These are phyloP conservation scores for Lucifuga dentata DNA, from an alignment of 2,113 vertebrate species.

Conservation along the genomic window DNA sequence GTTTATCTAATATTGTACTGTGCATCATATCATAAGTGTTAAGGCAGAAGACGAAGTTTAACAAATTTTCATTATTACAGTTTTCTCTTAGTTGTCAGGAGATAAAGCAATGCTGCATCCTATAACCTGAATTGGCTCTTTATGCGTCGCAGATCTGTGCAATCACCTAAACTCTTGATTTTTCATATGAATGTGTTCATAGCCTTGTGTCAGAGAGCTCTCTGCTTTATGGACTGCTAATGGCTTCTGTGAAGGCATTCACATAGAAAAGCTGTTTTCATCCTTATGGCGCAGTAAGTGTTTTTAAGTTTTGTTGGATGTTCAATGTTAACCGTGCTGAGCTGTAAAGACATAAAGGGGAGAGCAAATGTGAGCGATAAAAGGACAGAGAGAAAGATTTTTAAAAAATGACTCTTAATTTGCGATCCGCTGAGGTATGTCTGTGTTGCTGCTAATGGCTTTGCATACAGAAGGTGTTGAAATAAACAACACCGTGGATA, in stretches of 20 bases:
- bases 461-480: conserved; percentile 6
- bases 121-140: conserved; percentile 18
- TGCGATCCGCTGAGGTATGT: conserved; percentile 8
- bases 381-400: conserved; percentile 17
- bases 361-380: conserved; percentile 18
- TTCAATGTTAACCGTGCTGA: conserved; percentile 11
- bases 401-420: conserved; percentile 2
- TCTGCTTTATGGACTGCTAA: conserved; percentile 27
- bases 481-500: neutral
- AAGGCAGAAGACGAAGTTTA: neutral
- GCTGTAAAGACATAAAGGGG: conserved; percentile 25
- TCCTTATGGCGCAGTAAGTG: conserved; percentile 3
- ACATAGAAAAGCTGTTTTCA: conserved; percentile 27
- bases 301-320: conserved; percentile 25
- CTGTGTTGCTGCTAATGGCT: conserved; percentile 35
- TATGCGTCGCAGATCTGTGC: neutral
- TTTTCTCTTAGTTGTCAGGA: neutral
- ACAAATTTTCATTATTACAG: neutral
- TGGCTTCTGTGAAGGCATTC: conserved; percentile 45
- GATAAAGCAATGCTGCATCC: neutral
- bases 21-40: neutral
- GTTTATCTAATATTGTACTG: neutral
- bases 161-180: conserved; percentile 16
- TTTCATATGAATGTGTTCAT: conserved; percentile 27
- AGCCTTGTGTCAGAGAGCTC: conserved; percentile 46